Conservation (phyloP, 1,140 invertebrate species). For the Bombus huntii region DNA sequence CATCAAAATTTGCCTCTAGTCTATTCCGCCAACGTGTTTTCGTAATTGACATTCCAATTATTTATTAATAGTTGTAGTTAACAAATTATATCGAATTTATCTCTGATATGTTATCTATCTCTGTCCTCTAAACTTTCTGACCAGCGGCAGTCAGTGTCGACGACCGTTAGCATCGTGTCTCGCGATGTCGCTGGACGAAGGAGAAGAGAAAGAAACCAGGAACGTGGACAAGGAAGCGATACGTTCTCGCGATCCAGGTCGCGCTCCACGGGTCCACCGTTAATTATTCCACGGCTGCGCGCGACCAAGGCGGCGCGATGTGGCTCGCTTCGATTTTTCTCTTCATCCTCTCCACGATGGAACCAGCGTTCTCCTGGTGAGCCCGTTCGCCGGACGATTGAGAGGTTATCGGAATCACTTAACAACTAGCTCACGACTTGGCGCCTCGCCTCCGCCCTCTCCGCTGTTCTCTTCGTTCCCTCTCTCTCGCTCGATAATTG, state of each 20-base stretch:
- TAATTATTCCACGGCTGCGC: constrained; percentile 79
- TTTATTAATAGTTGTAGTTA: background rate
- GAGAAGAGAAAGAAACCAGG: constrained; percentile 31
- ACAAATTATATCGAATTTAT: background rate
- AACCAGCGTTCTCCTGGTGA: constrained; percentile 58
- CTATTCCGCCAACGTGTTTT: background rate
- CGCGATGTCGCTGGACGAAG: constrained; percentile 48
- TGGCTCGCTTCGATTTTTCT: constrained; percentile 54
- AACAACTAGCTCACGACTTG: constrained; percentile 81
- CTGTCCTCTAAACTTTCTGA: background rate
- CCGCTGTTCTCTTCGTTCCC: constrained; percentile 50
- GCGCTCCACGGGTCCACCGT: constrained; percentile 69
- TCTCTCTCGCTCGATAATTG: constrained; percentile 73
- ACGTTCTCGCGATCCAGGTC: constrained; percentile 74
- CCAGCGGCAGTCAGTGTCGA: constrained; percentile 32
- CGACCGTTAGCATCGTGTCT: constrained; percentile 73
- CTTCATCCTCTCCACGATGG: constrained; percentile 26
- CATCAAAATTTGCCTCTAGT: no score
- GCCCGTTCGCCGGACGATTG: constrained; percentile 74
- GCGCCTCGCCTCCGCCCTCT: constrained; percentile 72
- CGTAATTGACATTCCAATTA: background rate
- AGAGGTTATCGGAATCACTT: constrained; percentile 82
- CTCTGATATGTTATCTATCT: no score
- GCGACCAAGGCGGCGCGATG: constrained; percentile 70
- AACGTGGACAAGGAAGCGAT: constrained; percentile 72